Evolutionary conservation across 2,797 vertebrate genomes (phyloP).

Genomic region (Acropternis orthonyx): DNA sequence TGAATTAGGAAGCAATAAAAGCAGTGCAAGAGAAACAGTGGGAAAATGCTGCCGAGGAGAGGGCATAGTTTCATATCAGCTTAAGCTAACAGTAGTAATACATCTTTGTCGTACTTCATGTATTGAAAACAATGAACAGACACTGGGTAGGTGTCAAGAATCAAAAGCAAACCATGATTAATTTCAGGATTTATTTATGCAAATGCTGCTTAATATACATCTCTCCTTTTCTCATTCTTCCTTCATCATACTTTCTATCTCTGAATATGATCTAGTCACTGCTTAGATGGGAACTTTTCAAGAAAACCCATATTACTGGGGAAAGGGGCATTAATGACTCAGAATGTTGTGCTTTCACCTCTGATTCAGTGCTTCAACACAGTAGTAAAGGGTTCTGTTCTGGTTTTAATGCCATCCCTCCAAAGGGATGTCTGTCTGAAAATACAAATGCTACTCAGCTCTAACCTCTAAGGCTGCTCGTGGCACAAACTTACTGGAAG

Average conservation of each 20-base stretch:
- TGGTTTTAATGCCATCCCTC: not conserved
- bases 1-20: not conserved
- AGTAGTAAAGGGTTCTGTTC: not conserved
- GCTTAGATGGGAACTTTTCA: not conserved
- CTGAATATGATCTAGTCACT: not conserved
- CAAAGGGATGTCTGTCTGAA: not conserved
- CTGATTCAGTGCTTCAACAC: not conserved
- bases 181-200: conserved; percentile 24
- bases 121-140: not conserved
- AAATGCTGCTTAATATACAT: not conserved
- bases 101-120: not conserved
- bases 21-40: not conserved
- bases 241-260: not conserved
- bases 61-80: not conserved
- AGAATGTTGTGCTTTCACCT: not conserved
- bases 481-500: not conserved
- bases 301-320: not conserved
- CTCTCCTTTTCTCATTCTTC: not conserved
- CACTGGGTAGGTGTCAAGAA: not conserved
- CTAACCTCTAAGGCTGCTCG: not conserved
- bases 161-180: not conserved
- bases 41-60: not conserved
- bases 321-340: not conserved
- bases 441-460: not conserved
- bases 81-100: not conserved